Evolutionary conservation across 2,888 invertebrate species (phyloP), one percentile per base, ranked within the genome.

Genomic region (Drosophila falleni): DNA sequence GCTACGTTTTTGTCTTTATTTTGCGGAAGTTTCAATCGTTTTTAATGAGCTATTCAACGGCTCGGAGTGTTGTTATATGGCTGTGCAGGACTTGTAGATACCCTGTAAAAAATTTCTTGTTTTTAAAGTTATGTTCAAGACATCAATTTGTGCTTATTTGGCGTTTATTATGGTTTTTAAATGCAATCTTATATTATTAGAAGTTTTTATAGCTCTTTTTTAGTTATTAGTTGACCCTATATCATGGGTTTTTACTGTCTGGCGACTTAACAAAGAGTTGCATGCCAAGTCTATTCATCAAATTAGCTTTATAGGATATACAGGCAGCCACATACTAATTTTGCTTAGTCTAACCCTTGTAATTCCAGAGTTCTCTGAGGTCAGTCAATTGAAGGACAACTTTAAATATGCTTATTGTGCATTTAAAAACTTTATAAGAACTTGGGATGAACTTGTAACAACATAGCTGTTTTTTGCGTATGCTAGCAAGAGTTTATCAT

Each of bases 11-110:
- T 46, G 41, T 54, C 26, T 42, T 39, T 44, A 13, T 51, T 42
- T 39, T 65, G 72, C 86, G 83, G 87, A 83, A 88, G 83, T 86
- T 77, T 80, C 80, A 86, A 83, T 83, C 87, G 63, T 82, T 79
- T 82, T 88, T 73, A 88, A 83, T 85, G 64, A 85, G 77, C 59
- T 15, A 46, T 49, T 33, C 60, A 58, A 46, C 59, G 39, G 42
- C 35, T 8, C 6, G 3, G 1, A 58, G 16, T 16, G 5, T 26
- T 10, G 13, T n/a, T 9, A 8, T 5, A 15, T 31, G 13, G 9
- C 10, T 15, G 10, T 15, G n/a, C 26, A 19, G 31, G 42, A 51
- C 60, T 33, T 5, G 3, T 3, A 11, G 35, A 50, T 71, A 26
- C 46, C 42, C 64, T 53, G 47, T 39, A 39, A 10, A 3, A 6